Evolutionary conservation across 2,113 vertebrate species (phyloP).

Genomic region (Lipophrys pholis): DNA sequence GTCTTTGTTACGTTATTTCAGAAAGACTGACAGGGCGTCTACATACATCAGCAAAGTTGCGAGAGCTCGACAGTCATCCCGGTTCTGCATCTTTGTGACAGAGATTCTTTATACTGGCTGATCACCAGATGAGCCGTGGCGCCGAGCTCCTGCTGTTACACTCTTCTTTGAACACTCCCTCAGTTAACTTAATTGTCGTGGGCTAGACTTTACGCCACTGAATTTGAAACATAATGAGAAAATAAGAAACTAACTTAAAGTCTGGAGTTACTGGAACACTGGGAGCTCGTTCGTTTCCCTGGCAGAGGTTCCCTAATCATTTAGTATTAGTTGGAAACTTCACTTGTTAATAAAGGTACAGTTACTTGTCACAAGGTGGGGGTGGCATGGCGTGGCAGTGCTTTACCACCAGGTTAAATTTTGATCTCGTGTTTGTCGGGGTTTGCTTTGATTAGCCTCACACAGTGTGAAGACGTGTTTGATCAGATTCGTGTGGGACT

Average conservation of each 20-base stretch:
- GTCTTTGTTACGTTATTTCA: background rate
- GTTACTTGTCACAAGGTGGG: no score
- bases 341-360: no score
- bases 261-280: no score
- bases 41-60: background rate
- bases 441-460: no score
- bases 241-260: background rate
- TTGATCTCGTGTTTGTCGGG: no score
- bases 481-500: no score
- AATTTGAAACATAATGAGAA: background rate
- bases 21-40: background rate
- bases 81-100: background rate
- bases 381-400: no score
- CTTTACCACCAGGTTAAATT: no score
- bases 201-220: background rate
- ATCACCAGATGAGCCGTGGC: background rate
- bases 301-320: no score
- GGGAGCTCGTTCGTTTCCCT: no score
- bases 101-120: background rate
- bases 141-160: background rate
- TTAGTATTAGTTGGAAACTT: no score
- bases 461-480: no score
- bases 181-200: background rate
- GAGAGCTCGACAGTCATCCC: background rate
- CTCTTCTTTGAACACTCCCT: background rate